phyloP scores from a whole-genome alignment of 2,888 invertebrate species.

The Parochlus steinenii region DNA sequence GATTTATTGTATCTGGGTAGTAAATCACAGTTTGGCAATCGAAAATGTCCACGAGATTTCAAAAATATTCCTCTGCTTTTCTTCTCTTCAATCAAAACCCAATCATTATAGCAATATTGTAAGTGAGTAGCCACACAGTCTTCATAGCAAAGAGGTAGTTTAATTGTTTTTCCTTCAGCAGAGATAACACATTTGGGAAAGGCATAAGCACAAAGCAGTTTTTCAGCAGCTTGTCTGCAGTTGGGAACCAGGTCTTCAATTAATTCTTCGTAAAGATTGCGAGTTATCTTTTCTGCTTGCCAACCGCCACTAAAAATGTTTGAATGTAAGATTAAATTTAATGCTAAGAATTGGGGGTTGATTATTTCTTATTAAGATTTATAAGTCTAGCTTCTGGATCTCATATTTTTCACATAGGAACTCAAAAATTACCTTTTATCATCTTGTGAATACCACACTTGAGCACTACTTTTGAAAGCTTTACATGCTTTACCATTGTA shows the following conservation, averaged over 20 bases:
- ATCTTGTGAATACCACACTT: slow-evolving; percentile 63
- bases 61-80: slow-evolving; percentile 62
- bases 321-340: slow-evolving; percentile 38
- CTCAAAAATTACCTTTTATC: slow-evolving; percentile 26
- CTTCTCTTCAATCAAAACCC: slow-evolving; percentile 80
- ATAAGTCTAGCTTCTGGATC: too few species aligned
- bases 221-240: slow-evolving; percentile 77
- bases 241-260: slow-evolving; percentile 62
- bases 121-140: slow-evolving; percentile 83
- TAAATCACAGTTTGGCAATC: slow-evolving; percentile 69
- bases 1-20: slow-evolving; percentile 55
- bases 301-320: slow-evolving; percentile 51
- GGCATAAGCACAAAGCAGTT: slow-evolving; percentile 78
- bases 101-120: slow-evolving; percentile 84
- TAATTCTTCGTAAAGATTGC: slow-evolving; percentile 73
- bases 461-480: slow-evolving; percentile 42
- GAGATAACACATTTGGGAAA: slow-evolving; percentile 72
- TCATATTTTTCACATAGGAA: too few species aligned
- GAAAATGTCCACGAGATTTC: slow-evolving; percentile 70
- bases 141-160: slow-evolving; percentile 75
- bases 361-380: too few species aligned
- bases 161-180: slow-evolving; percentile 43
- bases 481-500: slow-evolving; percentile 75
- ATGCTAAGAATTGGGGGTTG: too few species aligned
- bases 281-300: slow-evolving; percentile 71